A percentile compares a stretch with the other conserved stretches of the same genome.
Conservation (phyloP, 2,888 invertebrate species). For the Hydroisotoma schaefferi region DNA sequence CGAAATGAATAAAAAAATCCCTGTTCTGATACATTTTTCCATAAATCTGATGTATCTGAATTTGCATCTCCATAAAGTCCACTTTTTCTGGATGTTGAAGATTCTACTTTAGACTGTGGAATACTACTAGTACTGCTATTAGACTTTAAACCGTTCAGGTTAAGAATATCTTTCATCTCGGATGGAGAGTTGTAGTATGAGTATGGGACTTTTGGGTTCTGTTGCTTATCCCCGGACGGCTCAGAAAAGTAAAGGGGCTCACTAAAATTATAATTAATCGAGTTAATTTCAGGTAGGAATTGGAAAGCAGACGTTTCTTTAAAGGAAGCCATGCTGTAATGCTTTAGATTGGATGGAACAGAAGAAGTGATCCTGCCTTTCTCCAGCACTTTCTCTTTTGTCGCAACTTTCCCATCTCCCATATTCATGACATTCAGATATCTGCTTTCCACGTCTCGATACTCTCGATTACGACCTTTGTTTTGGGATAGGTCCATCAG, state of each 20-base stretch:
- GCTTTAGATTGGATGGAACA: too few species aligned
- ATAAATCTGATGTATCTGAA: conserved; percentile 41
- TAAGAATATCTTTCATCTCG: too few species aligned
- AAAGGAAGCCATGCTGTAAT: not conserved
- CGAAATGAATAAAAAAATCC: conserved; percentile 48
- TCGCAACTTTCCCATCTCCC: not conserved
- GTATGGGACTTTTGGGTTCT: too few species aligned
- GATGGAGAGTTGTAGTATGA: too few species aligned
- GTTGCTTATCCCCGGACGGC: too few species aligned
- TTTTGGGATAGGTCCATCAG: not conserved
- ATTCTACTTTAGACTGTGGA: not conserved
- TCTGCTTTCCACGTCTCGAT: not conserved
- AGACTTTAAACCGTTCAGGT: too few species aligned
- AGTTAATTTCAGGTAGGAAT: conserved; percentile 39
- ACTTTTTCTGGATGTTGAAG: conserved; percentile 10
- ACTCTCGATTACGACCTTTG: not conserved
- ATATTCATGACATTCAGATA: not conserved
- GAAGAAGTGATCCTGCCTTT: not conserved
- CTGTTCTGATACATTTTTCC: conserved; percentile 44
- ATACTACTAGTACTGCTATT: too few species aligned
- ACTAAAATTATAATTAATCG: conserved; percentile 24
- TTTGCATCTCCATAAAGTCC: conserved; percentile 38
- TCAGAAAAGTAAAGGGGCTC: too few species aligned
- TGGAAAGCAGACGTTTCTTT: conserved; percentile 15
- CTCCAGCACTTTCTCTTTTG: not conserved